Base-by-base conservation (phyloP, 2,888 invertebrate species). In the Chrysolina oricalcia region DNA sequence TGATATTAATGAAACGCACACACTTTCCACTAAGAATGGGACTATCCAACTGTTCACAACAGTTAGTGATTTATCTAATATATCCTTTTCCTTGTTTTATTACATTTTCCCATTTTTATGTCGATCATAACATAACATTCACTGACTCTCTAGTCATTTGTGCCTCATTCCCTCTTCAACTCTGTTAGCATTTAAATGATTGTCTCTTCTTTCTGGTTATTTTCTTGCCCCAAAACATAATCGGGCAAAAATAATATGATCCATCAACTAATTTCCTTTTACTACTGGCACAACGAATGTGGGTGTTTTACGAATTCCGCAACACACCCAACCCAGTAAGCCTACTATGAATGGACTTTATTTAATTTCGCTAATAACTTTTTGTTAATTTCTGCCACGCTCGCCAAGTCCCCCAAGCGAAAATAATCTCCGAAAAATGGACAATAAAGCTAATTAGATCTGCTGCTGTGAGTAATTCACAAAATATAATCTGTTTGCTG, bases 351-450 rank as follows among this genome's bases (percentile, higher is more conserved):
- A 78, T 75, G 67, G 76, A 73, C 76, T 73, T 64, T 70, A 74
- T 71, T 80, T 78, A 76, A 80, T 78, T 80, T 76, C 65, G 74
- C 76, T 80, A 77, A 72, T 75, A 72, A 70, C 77, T 77, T 78
- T 80, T 77, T 73, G 78, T 71, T 80, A 78, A 75, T 78, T 75
- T 72, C 72, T 65, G 70, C 76, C 35, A 67, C 71, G 72, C 75
- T 80, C 77, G 78, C 79, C 80, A 80, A 78, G 76, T 76, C 75
- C 68, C 74, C 74, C 73, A 70, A 68, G 79, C 78, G 79, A 75
- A 78, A 81, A 80, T 82, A 81, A 82, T 81, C 80, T 80, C 75
- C 78, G 76, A 76, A 80, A 79, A 80, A 80, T 78, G 80, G 76
- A 75, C 80, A 76, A 82, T 82, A 78, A 79, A 79, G 80, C 77